Base-by-base conservation (phyloP, 2,888 invertebrate genomes). In the Pterobdella sp. region DNA sequence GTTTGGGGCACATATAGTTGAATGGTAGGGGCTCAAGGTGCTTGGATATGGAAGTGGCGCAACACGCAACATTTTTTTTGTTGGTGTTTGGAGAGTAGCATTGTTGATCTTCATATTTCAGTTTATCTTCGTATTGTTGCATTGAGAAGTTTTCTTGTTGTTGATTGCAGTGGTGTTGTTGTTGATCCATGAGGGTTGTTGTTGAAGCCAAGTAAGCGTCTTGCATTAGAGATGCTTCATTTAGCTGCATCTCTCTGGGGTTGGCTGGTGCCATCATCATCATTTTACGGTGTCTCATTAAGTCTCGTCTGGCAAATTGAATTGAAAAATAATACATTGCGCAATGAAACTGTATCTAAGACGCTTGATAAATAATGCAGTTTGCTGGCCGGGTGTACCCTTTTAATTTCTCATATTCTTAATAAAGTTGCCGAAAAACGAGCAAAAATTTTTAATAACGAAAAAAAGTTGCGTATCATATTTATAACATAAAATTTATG, bases 211-310 rank as follows among this genome's bases (percentile, higher is more conserved):
- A n/a, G n/a, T 56, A 56, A 3, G 60, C n/a, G n/a, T 56, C 60
- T 7, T 56, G 60, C 7, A 56, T 4, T 22, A 56, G 60, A 56
- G 60, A 56, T 56, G 69, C 29, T n/a, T 69, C 69, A 52, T 42
- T 42, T 4, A 52, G 32, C 34, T 69, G 69, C 22, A 32, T 52
- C 29, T 69, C 69, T 29, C 32, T 56, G 60, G 18, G 60, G 26
- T 56, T 49, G 69, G 42, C 29, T 31, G 69, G 52, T 10, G 69
- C 69, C 69, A 69, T 69, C 69, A 52, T 42, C 60, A 56, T 56
- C 56, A 69, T 29, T 52, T 42, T 69, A 31, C 37, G 37, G 49
- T 69, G 69, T 31, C 69, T 42, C 65, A 65, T 65, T 34, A 65
- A 7, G 32, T 65, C 65, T 32, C 65, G 65, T 65, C 65, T 65